Conservation (phyloP, 2,113 vertebrate species). For the Varanus salvator region DNA sequence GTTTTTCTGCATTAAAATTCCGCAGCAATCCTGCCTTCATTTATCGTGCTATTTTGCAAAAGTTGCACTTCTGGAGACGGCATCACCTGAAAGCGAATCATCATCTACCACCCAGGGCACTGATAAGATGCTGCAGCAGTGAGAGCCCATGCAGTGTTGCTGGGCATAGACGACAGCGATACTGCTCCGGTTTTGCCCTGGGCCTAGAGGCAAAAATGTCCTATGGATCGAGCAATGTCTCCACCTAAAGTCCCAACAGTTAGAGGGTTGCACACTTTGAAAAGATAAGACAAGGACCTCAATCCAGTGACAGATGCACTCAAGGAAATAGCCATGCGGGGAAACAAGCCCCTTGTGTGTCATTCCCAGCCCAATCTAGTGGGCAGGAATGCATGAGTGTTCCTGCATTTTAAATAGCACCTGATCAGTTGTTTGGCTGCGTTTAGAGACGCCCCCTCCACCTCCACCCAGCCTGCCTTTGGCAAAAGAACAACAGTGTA, state of each 20-base stretch:
- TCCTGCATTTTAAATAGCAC: neutral
- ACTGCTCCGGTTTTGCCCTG: neutral
- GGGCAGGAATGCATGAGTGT: too few relatives aligned
- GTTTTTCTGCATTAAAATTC: slow-evolving; percentile 73
- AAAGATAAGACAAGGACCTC: neutral
- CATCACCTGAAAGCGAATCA: neutral
- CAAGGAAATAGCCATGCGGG: neutral
- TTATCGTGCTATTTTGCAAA: slow-evolving; percentile 3
- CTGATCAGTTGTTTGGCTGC: neutral
- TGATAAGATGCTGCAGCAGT: neutral
- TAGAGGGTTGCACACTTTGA: neutral
- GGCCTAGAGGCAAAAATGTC: neutral
- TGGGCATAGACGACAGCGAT: neutral
- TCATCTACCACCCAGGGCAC: neutral
- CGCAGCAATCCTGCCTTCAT: slow-evolving; percentile 3
- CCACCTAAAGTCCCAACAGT: neutral
- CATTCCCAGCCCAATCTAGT: neutral
- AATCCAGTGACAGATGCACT: neutral
- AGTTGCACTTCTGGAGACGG: neutral
- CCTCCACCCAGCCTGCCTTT: neutral
- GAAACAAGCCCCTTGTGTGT: too few relatives aligned
- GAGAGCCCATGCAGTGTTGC: neutral
- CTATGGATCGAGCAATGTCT: too few relatives aligned
- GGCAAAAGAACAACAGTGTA: neutral
- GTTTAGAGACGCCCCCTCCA: too few relatives aligned